These are phyloP conservation scores for Drosophila suzukii DNA, from an alignment of 1,140 invertebrate genomes.

Conservation along the genomic window DNA sequence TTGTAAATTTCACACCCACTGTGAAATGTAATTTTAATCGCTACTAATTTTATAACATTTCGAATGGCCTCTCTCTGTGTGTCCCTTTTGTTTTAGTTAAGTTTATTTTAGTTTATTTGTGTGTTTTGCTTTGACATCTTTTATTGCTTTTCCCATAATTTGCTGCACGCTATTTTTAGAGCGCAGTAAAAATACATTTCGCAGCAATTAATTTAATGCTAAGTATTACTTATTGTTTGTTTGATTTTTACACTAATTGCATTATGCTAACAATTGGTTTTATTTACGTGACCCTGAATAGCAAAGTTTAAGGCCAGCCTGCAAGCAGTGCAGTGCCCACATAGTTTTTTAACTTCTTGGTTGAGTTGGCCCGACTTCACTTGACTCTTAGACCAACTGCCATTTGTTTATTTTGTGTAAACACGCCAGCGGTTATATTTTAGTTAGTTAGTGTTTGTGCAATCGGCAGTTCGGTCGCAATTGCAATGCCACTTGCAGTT, in stretches of 20 bases:
- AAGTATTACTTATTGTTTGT: slow-evolving; percentile 41
- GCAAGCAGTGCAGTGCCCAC: slow-evolving; percentile 30
- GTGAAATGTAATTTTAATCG: slow-evolving; percentile 29
- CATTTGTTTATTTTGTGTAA: slow-evolving; percentile 53
- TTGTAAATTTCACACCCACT: slow-evolving; percentile 3
- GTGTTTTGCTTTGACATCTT: slow-evolving; percentile 50
- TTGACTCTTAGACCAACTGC: slow-evolving; percentile 25
- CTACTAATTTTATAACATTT: slow-evolving; percentile 9
- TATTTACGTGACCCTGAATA: slow-evolving; percentile 27
- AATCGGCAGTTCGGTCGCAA: slow-evolving; percentile 8
- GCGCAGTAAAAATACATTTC: slow-evolving; percentile 23
- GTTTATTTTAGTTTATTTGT: slow-evolving; percentile 25
- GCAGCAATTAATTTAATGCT: slow-evolving; percentile 42
- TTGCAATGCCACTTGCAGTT: slow-evolving; percentile 30
- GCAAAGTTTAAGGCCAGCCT: slow-evolving; percentile 38
- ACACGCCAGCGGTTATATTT: slow-evolving; percentile 25
- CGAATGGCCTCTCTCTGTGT: neutral
- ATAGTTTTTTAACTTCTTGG: slow-evolving; percentile 28
- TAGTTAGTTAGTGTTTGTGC: neutral
- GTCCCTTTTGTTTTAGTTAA: slow-evolving; percentile 23
- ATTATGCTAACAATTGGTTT: slow-evolving; percentile 18
- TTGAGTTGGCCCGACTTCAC: slow-evolving; percentile 30
- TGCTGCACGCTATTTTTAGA: slow-evolving; percentile 59
- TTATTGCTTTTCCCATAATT: slow-evolving; percentile 53
- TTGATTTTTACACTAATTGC: slow-evolving; percentile 15